Base-by-base conservation (phyloP, 2,888 invertebrate species). In the Drosophila nr. fundita region DNA sequence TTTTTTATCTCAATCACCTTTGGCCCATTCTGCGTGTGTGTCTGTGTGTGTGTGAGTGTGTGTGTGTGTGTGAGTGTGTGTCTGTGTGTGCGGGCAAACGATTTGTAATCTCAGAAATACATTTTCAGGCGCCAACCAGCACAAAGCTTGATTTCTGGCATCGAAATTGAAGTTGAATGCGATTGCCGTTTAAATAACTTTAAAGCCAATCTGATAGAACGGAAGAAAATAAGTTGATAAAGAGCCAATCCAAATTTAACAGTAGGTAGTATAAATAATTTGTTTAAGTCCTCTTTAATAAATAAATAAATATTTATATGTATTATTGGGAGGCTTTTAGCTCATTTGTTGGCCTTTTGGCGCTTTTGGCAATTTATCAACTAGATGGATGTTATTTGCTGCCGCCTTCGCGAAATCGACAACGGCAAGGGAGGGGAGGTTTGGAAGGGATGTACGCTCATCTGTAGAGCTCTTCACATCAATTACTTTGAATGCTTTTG, bases 401-500 rank as follows among this genome's bases (percentile, higher is more conserved):
- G 78, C 24, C 55, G 52, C 45, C 8, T 40, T 34, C 40, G 15
- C 8, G 27, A 52, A 52, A 34, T 13, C 59, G 8, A 7, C 38
- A 21, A 52, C 2, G 15, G 4, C 42, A 21, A 42, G 11, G 42
- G 8, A 7, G 15, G 15, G 15, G 24, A 4, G 1, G 8, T 2
- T 21, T 45, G 21, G 45, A 15, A 45, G 15, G 21, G 21, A 21
- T 45, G 21, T 24, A 45, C 45, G 21, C 45, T 45, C 45, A 45
- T 45, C 45, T 45, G 45, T 63, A 68, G 64, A 66, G 76, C 81
- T 70, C 76, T 68, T 72, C 73, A 80, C 77, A 85, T 87, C 84
- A 89, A 85, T 89, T 89, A 85, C 89, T 75, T 72, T 89, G 74
- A 87, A 79, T 79, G 84, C 76, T 75, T 74, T 70, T 68, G 67